Evolutionary conservation across 35 echinoderm and acorn worm genomes (phyloP).

Genomic region (Apostichopus japonicus): DNA sequence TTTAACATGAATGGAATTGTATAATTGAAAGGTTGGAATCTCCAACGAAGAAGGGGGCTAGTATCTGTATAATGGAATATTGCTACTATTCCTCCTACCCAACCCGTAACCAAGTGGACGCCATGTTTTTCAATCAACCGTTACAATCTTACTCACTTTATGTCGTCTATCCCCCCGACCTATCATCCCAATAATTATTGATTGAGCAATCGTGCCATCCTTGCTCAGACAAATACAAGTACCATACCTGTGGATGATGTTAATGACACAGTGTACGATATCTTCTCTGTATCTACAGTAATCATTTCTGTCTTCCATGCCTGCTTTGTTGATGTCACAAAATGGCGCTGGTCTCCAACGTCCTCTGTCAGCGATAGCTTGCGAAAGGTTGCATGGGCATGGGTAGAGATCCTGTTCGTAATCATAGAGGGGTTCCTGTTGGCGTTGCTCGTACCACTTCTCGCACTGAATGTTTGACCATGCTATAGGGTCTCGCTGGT

Average conservation of each 20-base stretch:
- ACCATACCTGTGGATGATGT: slow-evolving; percentile 66
- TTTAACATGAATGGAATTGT: no score
- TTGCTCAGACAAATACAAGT: no score
- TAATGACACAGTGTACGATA: slow-evolving; percentile 74
- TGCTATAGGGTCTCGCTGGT: slow-evolving; percentile 55
- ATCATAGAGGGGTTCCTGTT: slow-evolving; percentile 47
- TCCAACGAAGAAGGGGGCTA: no score
- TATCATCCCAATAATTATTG: no score
- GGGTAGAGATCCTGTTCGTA: slow-evolving; percentile 64
- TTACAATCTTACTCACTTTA: no score
- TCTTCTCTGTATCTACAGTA: slow-evolving; percentile 60
- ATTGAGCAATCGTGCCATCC: no score
- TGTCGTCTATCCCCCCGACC: no score
- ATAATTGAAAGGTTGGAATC: no score
- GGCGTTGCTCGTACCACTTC: slow-evolving; percentile 53
- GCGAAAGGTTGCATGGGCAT: slow-evolving; percentile 69
- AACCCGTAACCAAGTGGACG: no score
- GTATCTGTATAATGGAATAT: no score
- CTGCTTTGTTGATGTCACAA: slow-evolving; percentile 53
- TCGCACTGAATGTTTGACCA: slow-evolving; percentile 62
- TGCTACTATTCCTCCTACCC: no score
- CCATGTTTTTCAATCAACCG: no score
- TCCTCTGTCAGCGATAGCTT: slow-evolving; percentile 71
- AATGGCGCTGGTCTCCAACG: slow-evolving; percentile 59
- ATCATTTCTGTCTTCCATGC: slow-evolving; percentile 31